Evolutionary conservation across 2,113 vertebrate species (phyloP).

Genomic region (Macrotis lagotis): DNA sequence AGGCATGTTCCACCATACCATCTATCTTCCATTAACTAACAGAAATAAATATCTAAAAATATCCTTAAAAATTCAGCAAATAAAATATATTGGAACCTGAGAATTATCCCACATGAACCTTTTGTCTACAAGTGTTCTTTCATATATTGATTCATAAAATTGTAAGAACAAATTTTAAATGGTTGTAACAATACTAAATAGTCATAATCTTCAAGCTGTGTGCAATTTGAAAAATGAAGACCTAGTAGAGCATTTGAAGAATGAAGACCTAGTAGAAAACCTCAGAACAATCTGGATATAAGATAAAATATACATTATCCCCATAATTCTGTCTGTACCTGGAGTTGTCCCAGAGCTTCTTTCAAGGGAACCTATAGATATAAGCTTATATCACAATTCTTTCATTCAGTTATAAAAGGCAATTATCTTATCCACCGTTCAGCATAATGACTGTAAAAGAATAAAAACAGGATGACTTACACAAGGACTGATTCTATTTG

Average conservation of each 20-base stretch:
- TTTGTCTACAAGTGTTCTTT: not conserved
- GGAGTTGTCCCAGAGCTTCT: not conserved
- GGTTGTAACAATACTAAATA: not conserved
- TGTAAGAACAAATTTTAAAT: not conserved
- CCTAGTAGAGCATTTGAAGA: not conserved
- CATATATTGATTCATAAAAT: not conserved
- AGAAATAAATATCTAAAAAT: not conserved
- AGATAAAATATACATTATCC: not conserved
- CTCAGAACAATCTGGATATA: not conserved
- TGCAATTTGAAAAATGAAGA: not conserved
- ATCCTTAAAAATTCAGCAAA: not conserved
- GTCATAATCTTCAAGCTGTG: not conserved
- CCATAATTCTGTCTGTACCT: not conserved
- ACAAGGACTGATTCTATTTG: not conserved
- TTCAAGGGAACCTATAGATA: not conserved
- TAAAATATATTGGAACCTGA: not conserved
- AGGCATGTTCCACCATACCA: not conserved
- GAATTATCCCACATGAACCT: not conserved
- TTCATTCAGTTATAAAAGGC: not conserved
- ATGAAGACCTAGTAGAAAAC: not conserved
- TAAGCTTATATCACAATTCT: not conserved
- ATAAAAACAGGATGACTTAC: not conserved
- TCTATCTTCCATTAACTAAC: not conserved
- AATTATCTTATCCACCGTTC: not conserved
- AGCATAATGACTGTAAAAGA: not conserved